These are phyloP conservation scores for Patagioenas fasciata DNA, from an alignment of 2,113 vertebrate genomes.

Conservation along the genomic window DNA sequence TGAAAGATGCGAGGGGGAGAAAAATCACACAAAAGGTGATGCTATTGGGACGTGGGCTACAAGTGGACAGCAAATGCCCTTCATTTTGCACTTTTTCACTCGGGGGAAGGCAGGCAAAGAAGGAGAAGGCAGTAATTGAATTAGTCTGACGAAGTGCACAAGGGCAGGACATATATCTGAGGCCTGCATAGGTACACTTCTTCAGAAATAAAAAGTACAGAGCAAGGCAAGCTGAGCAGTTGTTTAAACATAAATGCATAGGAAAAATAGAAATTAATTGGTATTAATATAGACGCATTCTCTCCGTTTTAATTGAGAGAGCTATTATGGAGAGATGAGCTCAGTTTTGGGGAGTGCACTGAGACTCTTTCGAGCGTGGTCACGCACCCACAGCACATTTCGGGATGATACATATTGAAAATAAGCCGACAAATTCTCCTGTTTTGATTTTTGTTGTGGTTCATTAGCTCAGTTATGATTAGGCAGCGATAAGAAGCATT, in stretches of 20 bases:
- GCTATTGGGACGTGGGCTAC: background rate
- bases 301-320: background rate
- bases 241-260: slow-evolving; percentile 45
- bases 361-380: slow-evolving; percentile 66
- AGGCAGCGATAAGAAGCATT: slow-evolving; percentile 40
- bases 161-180: slow-evolving; percentile 49
- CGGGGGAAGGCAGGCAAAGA: background rate
- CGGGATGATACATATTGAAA: slow-evolving; percentile 73
- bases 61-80: background rate
- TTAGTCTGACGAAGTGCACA: background rate
- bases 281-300: background rate
- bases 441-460: slow-evolving; percentile 59
- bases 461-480: slow-evolving; percentile 52
- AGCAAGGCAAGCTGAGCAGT: background rate
- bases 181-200: slow-evolving; percentile 64
- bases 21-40: background rate
- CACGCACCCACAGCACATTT: slow-evolving; percentile 63
- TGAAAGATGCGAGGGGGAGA: background rate
- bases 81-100: background rate
- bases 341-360: slow-evolving; percentile 33
- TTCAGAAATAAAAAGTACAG: slow-evolving; percentile 36
- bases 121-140: slow-evolving; percentile 35
- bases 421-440: slow-evolving; percentile 61
- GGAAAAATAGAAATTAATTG: slow-evolving; percentile 25
- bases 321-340: background rate